phyloP scores from a whole-genome alignment of 2,113 vertebrate genomes.

The Thymallus thymallus region DNA sequence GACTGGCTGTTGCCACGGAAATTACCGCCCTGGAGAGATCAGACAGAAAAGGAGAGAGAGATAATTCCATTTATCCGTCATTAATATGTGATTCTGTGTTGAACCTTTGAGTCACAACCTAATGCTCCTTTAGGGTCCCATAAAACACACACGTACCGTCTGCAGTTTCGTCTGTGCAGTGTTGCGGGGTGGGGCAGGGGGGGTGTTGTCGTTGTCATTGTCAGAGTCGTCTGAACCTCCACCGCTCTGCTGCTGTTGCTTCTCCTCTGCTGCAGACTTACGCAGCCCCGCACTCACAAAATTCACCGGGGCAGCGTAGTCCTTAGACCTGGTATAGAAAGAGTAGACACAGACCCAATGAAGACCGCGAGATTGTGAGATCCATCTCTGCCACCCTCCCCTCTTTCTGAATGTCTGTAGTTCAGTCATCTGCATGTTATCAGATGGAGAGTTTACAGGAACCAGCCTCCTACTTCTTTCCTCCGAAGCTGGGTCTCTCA shows the following conservation, averaged over 20 bases:
- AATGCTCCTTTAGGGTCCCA: background rate
- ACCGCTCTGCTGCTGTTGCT: constrained; percentile 50
- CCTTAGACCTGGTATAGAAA: constrained; percentile 76
- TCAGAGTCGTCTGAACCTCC: constrained; percentile 80
- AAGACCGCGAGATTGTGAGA: too few relatives aligned
- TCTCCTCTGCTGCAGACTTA: constrained; percentile 83
- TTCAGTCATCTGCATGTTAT: background rate
- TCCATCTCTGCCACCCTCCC: too few relatives aligned
- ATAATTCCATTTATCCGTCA: too few relatives aligned
- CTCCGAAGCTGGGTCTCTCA: constrained; percentile 91
- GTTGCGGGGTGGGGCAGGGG: constrained; percentile 65
- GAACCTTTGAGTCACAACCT: too few relatives aligned
- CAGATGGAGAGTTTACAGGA: background rate
- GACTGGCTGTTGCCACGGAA: constrained; percentile 83
- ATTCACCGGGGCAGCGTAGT: constrained; percentile 87
- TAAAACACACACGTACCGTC: constrained; percentile 74
- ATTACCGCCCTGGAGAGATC: constrained; percentile 78
- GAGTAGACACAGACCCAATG: background rate
- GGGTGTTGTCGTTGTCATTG: constrained; percentile 69
- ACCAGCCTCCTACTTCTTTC: constrained; percentile 77
- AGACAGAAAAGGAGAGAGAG: background rate
- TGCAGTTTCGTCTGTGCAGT: constrained; percentile 85
- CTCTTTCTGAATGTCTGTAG: too few relatives aligned
- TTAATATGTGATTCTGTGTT: too few relatives aligned
- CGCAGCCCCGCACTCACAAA: constrained; percentile 92